Conservation (phyloP, 1,140 invertebrate species). For the Aphelinus atriplicis region DNA sequence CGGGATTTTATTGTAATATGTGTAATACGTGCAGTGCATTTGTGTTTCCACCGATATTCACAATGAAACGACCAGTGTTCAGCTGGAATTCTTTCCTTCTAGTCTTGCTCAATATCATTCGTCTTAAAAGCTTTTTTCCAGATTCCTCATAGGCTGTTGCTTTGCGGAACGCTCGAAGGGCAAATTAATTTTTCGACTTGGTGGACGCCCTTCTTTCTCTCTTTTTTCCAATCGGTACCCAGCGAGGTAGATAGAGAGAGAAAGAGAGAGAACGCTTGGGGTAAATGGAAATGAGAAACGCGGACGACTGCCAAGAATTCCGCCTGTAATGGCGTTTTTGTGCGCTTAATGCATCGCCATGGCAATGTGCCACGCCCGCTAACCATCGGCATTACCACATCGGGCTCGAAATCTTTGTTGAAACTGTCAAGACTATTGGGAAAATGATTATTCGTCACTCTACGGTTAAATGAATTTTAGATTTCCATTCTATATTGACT, state of each 20-base stretch:
- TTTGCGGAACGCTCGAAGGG: background rate
- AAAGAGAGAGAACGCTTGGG: background rate
- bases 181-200: conserved; percentile 24
- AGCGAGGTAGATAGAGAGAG: too few species aligned
- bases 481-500: too few species aligned
- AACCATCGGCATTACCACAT: conserved; percentile 26
- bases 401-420: conserved; percentile 18
- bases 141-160: background rate
- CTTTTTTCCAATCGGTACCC: background rate
- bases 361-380: conserved; percentile 34
- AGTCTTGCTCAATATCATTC: too few species aligned
- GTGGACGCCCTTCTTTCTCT: background rate
- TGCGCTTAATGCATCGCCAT: conserved; percentile 34
- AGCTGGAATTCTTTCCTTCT: too few species aligned
- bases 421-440: conserved; percentile 4
- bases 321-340: conserved; percentile 27
- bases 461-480: background rate
- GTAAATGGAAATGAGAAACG: conserved; percentile 37
- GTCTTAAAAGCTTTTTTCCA: background rate
- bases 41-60: too few species aligned
- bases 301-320: conserved; percentile 22
- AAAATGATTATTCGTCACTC: conserved; percentile 16
- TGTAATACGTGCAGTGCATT: too few species aligned
- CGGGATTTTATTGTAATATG: too few species aligned
- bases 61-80: too few species aligned